Percentiles rank a stretch among this genome's conserved stretches.
These are phyloP conservation scores for Metopia argyrocephala DNA, from an alignment of 2,888 invertebrate species.

Conservation along the genomic window DNA sequence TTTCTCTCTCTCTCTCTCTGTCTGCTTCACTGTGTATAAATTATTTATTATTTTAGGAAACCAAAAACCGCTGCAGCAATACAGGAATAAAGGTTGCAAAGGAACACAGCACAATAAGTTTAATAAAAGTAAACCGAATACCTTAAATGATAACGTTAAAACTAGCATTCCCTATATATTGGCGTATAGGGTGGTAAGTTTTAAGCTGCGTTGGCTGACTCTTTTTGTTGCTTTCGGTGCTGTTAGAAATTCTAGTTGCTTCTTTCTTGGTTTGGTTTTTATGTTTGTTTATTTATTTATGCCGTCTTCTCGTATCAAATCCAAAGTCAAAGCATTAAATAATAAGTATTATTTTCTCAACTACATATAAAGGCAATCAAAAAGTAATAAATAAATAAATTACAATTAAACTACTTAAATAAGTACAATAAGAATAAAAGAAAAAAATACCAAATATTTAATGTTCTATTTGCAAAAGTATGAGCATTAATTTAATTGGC, in stretches of 20 bases:
- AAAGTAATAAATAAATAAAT: constrained; percentile 46
- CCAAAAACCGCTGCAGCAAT: constrained; percentile 10
- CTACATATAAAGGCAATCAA: constrained; percentile 43
- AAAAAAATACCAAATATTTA: no score
- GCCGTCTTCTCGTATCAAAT: constrained; percentile 27
- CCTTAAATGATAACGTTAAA: background rate
- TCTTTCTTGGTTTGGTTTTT: no score
- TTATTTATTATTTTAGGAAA: constrained; percentile 44
- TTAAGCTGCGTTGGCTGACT: no score
- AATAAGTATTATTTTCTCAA: constrained; percentile 51
- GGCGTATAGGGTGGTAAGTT: no score
- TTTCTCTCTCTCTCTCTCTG: no score
- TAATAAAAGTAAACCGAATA: constrained; percentile 36
- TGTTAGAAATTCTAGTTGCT: no score
- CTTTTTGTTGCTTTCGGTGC: no score
- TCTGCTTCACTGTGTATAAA: no score
- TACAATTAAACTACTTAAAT: constrained; percentile 32
- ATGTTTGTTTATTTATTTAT: constrained; percentile 16
- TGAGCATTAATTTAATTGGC: no score
- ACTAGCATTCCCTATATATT: background rate
- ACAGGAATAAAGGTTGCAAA: constrained; percentile 15
- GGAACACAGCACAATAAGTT: constrained; percentile 20
- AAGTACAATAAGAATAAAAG: no score
- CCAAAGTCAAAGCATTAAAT: constrained; percentile 52
- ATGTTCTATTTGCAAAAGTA: no score